A percentile compares a stretch with the other conserved stretches of the same genome.
These are phyloP conservation scores for Sebastes schlegelii DNA, from an alignment of 2,113 vertebrate genomes.

Conservation along the genomic window DNA sequence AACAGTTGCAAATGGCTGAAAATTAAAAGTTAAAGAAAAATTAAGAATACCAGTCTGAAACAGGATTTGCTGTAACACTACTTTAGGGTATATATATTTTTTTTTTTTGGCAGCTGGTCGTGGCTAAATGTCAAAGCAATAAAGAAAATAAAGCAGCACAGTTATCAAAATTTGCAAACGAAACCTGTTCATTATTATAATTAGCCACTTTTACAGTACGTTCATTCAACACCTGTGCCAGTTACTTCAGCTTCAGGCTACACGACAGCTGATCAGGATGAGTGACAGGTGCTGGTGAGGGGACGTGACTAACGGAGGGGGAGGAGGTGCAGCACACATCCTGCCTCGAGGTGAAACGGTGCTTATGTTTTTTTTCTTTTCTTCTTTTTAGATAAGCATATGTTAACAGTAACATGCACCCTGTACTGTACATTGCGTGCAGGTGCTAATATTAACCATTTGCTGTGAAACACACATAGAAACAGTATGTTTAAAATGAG, in stretches of 20 bases:
- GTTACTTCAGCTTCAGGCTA: constrained; percentile 26
- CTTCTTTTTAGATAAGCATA: neutral
- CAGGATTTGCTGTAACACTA: neutral
- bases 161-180: neutral
- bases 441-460: neutral
- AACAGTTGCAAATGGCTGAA: neutral
- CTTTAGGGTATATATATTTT: neutral
- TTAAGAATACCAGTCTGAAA: neutral
- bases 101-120: neutral
- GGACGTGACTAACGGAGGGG: constrained; percentile 21
- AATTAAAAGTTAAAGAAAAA: neutral
- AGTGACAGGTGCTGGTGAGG: constrained; percentile 63
- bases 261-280: constrained; percentile 57
- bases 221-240: constrained; percentile 44
- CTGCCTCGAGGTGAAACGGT: constrained; percentile 58
- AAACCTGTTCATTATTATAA: constrained; percentile 1
- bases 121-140: neutral
- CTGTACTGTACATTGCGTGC: neutral
- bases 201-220: neutral
- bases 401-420: constrained; percentile 22
- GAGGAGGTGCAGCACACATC: neutral
- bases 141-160: neutral
- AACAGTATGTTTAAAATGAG: neutral
- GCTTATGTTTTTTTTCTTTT: constrained; percentile 4
- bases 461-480: neutral